Evolutionary conservation across 2,113 vertebrate species (phyloP), one percentile per base, ranked within the genome.

Genomic region (Speoplatyrhinus poulsoni): DNA sequence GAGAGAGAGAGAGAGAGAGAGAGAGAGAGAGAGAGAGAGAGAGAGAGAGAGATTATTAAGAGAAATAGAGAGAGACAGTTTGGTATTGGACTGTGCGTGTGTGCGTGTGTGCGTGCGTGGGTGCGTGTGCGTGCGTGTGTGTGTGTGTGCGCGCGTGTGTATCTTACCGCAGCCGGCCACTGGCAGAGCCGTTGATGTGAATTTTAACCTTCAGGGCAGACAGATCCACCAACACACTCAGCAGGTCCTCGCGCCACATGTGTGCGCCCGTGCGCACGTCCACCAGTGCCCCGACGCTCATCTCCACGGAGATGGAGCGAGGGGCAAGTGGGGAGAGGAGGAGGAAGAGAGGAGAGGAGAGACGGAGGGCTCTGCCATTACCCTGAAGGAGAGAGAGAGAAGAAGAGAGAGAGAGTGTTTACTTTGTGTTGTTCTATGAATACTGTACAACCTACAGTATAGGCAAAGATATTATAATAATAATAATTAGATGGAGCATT

Each of bases 141-240:
- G 26, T 60, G 60, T 49, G 19, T 41, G 60, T 12, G 32, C 33
- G 16, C 46, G 17, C n/a, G 12, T 46, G 10, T 33, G n/a, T 5
- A 12, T 49, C 79, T 87, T 52, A 96, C 98, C 95, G 92, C 50
- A 95, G 92, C 0, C 90, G 74, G 0, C 93, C 92, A 0, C 81
- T 90, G 17, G 89, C 85, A 3, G 92, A 93, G 84, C 79, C 10
- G 72, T 95, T 95, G 69, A 95, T 92, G 74, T 87, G 94, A 53
- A 93, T 90, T 76, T 92, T 90, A 73, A 98, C 92, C 60, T 89
- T 85, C 59, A 99, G 88, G 36, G 87, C 92, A 0, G 93, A 94
- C 61, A 99, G n/a, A 0, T 94, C 90, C 6, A 92, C 92, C 0
- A 98, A 88, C 50, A 95, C 92, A 0, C 88, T 92, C 94, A 99